Evolutionary conservation across 2,797 vertebrate species (phyloP), one percentile per base, ranked within the genome.

Genomic region (Urosaurus nigricauda): DNA sequence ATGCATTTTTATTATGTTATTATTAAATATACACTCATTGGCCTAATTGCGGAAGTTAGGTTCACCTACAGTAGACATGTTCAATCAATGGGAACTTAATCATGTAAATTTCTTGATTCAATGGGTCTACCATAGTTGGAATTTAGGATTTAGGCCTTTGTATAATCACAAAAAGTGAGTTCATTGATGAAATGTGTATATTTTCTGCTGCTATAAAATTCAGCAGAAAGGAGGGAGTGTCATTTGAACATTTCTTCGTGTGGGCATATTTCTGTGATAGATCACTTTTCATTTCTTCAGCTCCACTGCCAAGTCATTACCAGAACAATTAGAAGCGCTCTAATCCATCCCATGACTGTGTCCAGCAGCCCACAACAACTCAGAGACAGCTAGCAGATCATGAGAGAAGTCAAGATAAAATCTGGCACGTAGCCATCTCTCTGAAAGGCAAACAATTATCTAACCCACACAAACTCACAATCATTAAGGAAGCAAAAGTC

Each of bases 361-460:
- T 88, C 68, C 88, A 83, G 19, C 87, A 83, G 13, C 3, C 0
- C 5, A 2, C 8, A 65, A 88, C 21, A 70, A 85, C 32, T 82
- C 40, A 77, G 5, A 79, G 5, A 5, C 2, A 82, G 24, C 78
- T 79, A 85, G n/a, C 13, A 83, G 80, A 82, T n/a, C 56, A 2
- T 47, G 32, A 92, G 80, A 9, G 0, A 0, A 24, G 82, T 83
- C 24, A 89, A 86, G 91, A 90, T 68, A 85, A 19, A 92, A 91
- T 93, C 75, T 79, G 86, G 14, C 5, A 47, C 75, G 7, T 26
- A 35, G 43, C 0, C 74, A 0, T 35, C 89, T 84, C 0, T 88
- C 43, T 65, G 40, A 84, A 87, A 14, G 79, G 89, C 81, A 0
- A 58, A 71, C 60, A 53, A 88, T 53, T 4, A 83, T 79, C 0